phyloP scores from a whole-genome alignment of 1,140 invertebrate genomes.

The Schlechtendalia chinensis region DNA sequence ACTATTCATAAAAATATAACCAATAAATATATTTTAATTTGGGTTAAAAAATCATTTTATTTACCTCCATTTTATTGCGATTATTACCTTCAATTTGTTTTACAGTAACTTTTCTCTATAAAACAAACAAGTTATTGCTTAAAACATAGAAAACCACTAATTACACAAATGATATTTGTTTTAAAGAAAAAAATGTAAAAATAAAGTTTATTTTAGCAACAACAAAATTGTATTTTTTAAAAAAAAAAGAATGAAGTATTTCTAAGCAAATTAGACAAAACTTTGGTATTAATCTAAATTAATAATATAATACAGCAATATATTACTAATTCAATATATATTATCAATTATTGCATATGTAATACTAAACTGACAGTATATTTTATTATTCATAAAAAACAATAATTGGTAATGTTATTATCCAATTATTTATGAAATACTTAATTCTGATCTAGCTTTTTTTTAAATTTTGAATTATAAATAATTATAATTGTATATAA shows the following conservation, averaged over 20 bases:
- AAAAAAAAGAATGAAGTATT: too few species aligned
- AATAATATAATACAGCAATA: too few species aligned
- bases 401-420: neutral
- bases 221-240: too few species aligned
- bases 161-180: neutral
- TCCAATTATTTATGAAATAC: neutral
- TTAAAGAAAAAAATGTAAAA: neutral
- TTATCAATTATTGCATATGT: too few species aligned
- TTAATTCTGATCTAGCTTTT: neutral
- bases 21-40: neutral
- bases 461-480: neutral
- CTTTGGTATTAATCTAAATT: too few species aligned
- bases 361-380: too few species aligned
- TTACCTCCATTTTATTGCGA: neutral
- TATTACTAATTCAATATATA: too few species aligned
- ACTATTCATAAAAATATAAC: neutral
- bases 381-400: too few species aligned
- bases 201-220: too few species aligned
- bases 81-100: neutral
- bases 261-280: too few species aligned
- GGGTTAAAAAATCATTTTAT: neutral
- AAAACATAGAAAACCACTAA: neutral
- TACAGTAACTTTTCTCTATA: neutral
- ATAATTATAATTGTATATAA: neutral
- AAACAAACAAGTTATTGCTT: neutral